Evolutionary conservation across 2,888 invertebrate genomes (phyloP), one percentile per base, ranked within the genome.

Genomic region (Callinectes sapidus): DNA sequence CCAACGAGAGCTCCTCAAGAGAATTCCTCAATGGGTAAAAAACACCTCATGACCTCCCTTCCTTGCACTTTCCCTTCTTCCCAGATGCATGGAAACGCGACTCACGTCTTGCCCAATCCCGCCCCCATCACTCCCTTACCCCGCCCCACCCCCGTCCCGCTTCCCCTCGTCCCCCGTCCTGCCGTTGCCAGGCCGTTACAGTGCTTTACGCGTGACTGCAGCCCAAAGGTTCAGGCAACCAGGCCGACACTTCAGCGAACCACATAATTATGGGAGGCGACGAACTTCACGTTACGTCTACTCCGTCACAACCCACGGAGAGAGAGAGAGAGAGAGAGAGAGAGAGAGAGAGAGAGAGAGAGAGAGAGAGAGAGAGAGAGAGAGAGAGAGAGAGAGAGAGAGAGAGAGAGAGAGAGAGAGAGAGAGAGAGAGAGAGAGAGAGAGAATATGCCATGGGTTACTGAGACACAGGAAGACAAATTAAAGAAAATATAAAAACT

Each of bases 341-440:
- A 61, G 23, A 23, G 61, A 61, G 61, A 23, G 61, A 61, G 61
- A 48, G 61, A 61, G 23, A 61, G 61, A 61, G 61, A 61, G 61
- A 61, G 61, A 61, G 61, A 61, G 61, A 61, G 61, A 61, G 85
- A 39, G 85, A 39, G 85, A 39, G 85, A 39, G 39, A 39, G 85
- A 39, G 85, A 85, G 39, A 39, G 85, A 85, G 85, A 32, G 85
- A 39, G 32, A 39, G 85, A 39, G 39, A 39, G 85, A 85, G 39
- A 39, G 39, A 39, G 39, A 39, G 85, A 39, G 85, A 39, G 32
- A 85, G 85, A 39, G 85, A 35, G 85, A 85, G 85, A 39, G 39
- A 85, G 85, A 39, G 85, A 85, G 85, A 39, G 85, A 85, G 85
- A 39, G 85, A 85, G 85, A 39, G 87, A 48, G 87, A 87, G 87